Base-by-base conservation (phyloP, 2,888 invertebrate species). In the Meiosimyza decipiens region DNA sequence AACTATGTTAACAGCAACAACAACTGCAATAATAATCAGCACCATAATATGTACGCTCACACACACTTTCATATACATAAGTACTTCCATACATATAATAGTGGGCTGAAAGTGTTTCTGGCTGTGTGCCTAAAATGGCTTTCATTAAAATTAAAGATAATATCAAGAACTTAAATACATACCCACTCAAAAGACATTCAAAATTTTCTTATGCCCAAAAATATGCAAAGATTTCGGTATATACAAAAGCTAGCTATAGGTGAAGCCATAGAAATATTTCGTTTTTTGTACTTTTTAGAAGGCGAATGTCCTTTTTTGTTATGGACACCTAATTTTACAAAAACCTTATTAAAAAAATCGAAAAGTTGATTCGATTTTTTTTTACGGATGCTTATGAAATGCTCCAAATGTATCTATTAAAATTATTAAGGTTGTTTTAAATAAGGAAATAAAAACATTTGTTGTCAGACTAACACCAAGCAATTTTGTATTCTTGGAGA, bases 131-230 rank as follows among this genome's bases (percentile, higher is more conserved):
- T 11, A 28, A 66, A 33, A 28, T 54, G 65, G 65, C 49, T 67
- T 67, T 67, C 55, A 67, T 67, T 67, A 52, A 52, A 52, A 66
- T 33, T 66, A 33, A 54, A 66, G 65, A 54, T 66, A 52, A 66
- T n/a, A 54, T 54, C n/a, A 18, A 54, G 65, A 54, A 63, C 63
- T 49, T 12, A 63, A 49, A 40, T 18, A 22, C 22, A 52, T 52
- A 51, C 28, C 15, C 0, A 9, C 40, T 40, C 9, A 6, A 9
- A 40, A 40, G 40, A 9, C 40, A 9, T 40, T 40, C 5, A 3
- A 63, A 40, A 28, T 66, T n/a, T 52, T 40, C 40, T 40, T 33
- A 28, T 66, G 55, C 55, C 57, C 13, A 67, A 67, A 67, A 67
- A 16, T 67, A 57, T 55, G 57, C 67, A 67, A 55, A 55, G 18